Conservation (phyloP, 2,888 invertebrate species). For the Listrodromus nycthemerus region DNA sequence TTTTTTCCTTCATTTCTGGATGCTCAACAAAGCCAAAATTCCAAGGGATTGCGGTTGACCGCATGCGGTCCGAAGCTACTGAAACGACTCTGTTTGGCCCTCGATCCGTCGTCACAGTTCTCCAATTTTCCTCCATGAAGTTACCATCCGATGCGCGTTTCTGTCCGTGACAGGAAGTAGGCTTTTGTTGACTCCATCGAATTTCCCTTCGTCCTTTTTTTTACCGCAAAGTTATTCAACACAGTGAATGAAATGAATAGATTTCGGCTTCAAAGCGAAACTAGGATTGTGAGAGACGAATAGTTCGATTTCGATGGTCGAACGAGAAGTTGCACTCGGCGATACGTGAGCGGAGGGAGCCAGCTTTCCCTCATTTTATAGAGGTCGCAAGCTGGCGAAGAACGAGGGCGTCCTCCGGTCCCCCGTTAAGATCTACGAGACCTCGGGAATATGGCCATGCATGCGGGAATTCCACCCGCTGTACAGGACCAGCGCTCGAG, state of each 20-base stretch:
- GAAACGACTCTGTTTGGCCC: not conserved
- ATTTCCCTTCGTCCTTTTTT: not conserved
- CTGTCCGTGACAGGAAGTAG: not conserved
- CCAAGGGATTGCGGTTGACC: slow-evolving; percentile 6
- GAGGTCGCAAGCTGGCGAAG: slow-evolving; percentile 6
- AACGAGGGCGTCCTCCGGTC: slow-evolving; percentile 13
- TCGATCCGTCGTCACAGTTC: not conserved
- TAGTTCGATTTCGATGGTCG: slow-evolving; percentile 26
- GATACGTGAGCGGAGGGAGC: not conserved
- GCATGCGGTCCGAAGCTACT: not conserved
- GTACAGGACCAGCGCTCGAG: slow-evolving; percentile 36
- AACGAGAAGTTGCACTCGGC: not conserved
- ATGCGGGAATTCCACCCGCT: slow-evolving; percentile 38
- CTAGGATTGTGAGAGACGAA: not conserved
- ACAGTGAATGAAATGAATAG: not conserved
- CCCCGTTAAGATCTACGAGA: slow-evolving; percentile 38
- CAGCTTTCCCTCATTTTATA: slow-evolving; percentile 14
- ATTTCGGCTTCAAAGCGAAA: not conserved
- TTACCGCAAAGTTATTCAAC: not conserved
- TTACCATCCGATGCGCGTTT: not conserved
- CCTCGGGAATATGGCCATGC: slow-evolving; percentile 47
- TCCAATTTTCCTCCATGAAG: not conserved
- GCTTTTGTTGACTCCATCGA: not conserved
- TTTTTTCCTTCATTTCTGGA: too few relatives aligned
- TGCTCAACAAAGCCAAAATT: slow-evolving; percentile 10